Percentiles rank a stretch among this genome's conserved stretches.
Conservation (phyloP, 2,797 vertebrate genomes). For the Thalassophryne amazonica region DNA sequence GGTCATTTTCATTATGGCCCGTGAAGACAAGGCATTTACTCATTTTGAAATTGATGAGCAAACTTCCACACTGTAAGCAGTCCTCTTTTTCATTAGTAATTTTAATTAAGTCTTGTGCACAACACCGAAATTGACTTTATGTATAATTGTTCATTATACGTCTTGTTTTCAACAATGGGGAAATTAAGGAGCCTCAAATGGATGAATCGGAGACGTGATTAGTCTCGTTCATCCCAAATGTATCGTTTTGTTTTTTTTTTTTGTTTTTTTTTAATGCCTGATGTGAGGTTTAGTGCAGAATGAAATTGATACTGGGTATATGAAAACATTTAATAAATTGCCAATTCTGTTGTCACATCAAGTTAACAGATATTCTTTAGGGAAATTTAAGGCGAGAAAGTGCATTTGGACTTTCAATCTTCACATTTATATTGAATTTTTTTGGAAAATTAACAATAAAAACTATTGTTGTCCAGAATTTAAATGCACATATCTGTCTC, state of each 20-base stretch:
- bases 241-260: no score
- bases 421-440: constrained; percentile 29
- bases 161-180: constrained; percentile 82
- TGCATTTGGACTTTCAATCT: constrained; percentile 30
- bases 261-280: constrained; percentile 78
- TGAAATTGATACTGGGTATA: constrained; percentile 78
- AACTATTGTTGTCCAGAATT: constrained; percentile 15
- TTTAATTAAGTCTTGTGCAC: constrained; percentile 84
- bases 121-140: constrained; percentile 83
- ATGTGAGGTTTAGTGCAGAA: constrained; percentile 71
- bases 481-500: not conserved
- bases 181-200: constrained; percentile 82
- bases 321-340: constrained; percentile 83
- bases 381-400: constrained; percentile 61
- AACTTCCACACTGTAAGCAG: constrained; percentile 72
- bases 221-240: constrained; percentile 80
- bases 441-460: constrained; percentile 37
- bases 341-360: constrained; percentile 75
- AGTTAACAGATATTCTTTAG: constrained; percentile 69
- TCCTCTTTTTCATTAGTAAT: constrained; percentile 83
- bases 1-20: constrained; percentile 78
- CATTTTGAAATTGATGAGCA: constrained; percentile 77
- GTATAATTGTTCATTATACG: constrained; percentile 85
- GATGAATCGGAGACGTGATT: constrained; percentile 81
- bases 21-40: constrained; percentile 66